Conservation (phyloP, 2,888 invertebrate species). For the Acleris holmiana region DNA sequence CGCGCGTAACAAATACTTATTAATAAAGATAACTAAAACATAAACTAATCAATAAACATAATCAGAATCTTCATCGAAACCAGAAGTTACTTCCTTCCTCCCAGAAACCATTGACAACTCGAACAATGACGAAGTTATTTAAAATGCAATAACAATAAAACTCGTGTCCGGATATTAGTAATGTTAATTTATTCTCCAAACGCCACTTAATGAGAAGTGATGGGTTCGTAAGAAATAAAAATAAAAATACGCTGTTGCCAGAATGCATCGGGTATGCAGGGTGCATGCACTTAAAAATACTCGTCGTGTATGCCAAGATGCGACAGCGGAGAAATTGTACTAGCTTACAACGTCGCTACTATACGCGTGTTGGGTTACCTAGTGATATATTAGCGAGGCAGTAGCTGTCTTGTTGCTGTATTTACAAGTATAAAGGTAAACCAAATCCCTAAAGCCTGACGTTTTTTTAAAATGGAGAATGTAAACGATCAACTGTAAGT, state of each 20-base stretch:
- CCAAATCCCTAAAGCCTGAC: too few relatives aligned
- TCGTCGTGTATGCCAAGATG: slow-evolving; percentile 76
- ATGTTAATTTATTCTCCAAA: slow-evolving; percentile 83
- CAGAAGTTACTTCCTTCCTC: slow-evolving; percentile 74
- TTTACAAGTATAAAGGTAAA: slow-evolving; percentile 1
- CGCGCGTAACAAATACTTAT: not conserved
- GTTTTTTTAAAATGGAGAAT: too few relatives aligned
- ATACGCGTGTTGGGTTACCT: slow-evolving; percentile 38
- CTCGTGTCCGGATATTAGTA: slow-evolving; percentile 82
- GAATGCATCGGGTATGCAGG: slow-evolving; percentile 73
- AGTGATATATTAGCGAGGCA: slow-evolving; percentile 22
- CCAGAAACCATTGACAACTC: slow-evolving; percentile 68
- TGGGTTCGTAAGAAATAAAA: slow-evolving; percentile 83
- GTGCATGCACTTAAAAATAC: slow-evolving; percentile 72
- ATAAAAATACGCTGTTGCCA: slow-evolving; percentile 74
- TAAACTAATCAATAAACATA: slow-evolving; percentile 26
- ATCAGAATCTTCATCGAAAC: slow-evolving; percentile 58
- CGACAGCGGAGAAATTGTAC: slow-evolving; percentile 57
- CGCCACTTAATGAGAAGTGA: slow-evolving; percentile 84
- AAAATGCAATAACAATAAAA: slow-evolving; percentile 84
- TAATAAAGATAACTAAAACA: not conserved
- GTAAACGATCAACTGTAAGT: too few relatives aligned
- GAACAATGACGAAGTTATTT: slow-evolving; percentile 79
- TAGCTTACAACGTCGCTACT: slow-evolving; percentile 42
- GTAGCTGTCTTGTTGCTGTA: slow-evolving; percentile 13